Percentiles rank a stretch among this genome's conserved stretches.
Evolutionary conservation across 2,797 vertebrate species (phyloP).

Genomic region (Pteronotus mesoamericanus): DNA sequence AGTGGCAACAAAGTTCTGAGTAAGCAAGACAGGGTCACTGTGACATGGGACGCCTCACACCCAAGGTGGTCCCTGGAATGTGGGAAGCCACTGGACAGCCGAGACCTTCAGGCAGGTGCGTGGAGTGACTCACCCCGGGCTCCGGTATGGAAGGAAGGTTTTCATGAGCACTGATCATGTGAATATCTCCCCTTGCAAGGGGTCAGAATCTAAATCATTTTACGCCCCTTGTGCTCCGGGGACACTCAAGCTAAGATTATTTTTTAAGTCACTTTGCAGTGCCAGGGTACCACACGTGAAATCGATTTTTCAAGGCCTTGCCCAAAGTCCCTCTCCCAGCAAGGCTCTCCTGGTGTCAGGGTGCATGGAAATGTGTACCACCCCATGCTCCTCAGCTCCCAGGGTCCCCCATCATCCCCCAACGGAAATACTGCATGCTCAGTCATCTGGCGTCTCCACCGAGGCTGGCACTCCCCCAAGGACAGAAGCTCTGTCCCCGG

Average conservation of each 20-base stretch:
- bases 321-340: neutral
- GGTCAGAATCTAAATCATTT: neutral
- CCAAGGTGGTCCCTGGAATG: neutral
- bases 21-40: neutral
- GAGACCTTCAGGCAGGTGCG: too few species aligned
- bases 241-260: neutral
- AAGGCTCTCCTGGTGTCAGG: too few species aligned
- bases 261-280: neutral
- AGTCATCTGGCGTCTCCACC: neutral
- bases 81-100: accelerated
- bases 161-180: neutral
- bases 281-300: too few species aligned
- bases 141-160: neutral
- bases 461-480: neutral
- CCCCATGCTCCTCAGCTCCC: accelerated
- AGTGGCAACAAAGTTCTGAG: neutral
- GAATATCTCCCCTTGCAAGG: neutral
- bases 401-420: accelerated
- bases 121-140: neutral
- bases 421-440: accelerated
- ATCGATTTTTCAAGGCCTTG: neutral
- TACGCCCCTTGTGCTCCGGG: accelerated
- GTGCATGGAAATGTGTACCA: accelerated
- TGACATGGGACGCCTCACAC: accelerated
- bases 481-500: neutral